Evolutionary conservation across 2,113 vertebrate genomes (phyloP).

Genomic region (Zapornia atra): DNA sequence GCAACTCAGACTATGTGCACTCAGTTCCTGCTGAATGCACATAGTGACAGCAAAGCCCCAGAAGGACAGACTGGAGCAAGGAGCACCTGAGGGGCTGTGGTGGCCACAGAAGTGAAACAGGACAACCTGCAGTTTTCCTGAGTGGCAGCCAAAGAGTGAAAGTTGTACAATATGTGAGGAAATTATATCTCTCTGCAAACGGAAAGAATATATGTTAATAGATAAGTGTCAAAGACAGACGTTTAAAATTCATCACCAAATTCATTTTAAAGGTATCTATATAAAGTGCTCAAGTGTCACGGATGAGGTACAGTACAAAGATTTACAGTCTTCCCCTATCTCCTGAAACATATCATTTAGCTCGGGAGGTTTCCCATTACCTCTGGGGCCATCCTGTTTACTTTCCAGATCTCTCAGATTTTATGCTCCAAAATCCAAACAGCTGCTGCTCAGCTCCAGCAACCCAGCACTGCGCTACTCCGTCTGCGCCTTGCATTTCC

Average conservation of each 20-base stretch:
- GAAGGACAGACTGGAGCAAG: neutral
- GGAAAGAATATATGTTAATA: neutral
- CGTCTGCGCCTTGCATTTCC: neutral
- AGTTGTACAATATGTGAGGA: neutral
- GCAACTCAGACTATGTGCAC: neutral
- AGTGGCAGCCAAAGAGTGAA: neutral
- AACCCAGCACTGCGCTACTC: neutral
- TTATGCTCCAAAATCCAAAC: neutral
- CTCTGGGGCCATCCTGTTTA: neutral
- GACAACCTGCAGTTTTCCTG: neutral
- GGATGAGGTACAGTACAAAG: neutral
- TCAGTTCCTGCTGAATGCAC: neutral
- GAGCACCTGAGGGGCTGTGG: fast-evolving
- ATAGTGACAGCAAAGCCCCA: neutral
- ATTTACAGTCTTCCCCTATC: neutral
- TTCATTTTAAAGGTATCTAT: neutral
- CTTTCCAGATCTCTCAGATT: neutral
- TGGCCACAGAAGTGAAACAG: neutral
- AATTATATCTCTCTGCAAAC: neutral
- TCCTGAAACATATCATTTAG: neutral
- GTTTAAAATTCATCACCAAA: neutral
- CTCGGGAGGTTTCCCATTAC: neutral
- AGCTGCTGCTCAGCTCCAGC: neutral
- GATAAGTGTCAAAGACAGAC: neutral
- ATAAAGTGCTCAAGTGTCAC: neutral